phyloP scores from a whole-genome alignment of 2,113 vertebrate genomes.

The Zosterops hypoxanthus region DNA sequence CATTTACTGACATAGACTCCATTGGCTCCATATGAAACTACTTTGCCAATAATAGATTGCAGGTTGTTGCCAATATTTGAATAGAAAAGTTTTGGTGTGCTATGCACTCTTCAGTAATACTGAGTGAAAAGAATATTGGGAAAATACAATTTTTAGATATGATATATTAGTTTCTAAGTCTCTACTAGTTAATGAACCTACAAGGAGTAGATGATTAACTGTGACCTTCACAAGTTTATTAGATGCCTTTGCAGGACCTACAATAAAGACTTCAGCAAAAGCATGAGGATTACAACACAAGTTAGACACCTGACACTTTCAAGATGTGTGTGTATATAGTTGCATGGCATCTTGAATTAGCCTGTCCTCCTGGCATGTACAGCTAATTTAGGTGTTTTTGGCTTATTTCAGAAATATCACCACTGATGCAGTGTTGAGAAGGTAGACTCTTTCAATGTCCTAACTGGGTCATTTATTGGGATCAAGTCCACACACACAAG shows the following conservation, averaged over 20 bases:
- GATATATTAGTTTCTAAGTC: not conserved
- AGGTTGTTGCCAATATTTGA: not conserved
- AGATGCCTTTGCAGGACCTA: not conserved
- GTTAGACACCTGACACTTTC: not conserved
- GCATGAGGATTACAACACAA: not conserved
- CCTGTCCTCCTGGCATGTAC: not conserved
- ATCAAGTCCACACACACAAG: not conserved
- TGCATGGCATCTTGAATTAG: not conserved
- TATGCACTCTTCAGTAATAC: not conserved
- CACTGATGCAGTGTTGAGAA: not conserved
- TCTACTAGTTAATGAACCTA: not conserved
- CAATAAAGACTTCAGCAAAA: not conserved
- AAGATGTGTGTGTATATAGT: not conserved
- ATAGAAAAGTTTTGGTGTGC: not conserved
- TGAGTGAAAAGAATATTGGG: not conserved
- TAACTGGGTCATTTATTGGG: not conserved
- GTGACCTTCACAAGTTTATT: not conserved
- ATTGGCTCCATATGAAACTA: not conserved
- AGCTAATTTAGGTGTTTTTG: not conserved
- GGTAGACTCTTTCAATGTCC: not conserved
- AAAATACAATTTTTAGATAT: not conserved
- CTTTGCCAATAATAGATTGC: not conserved
- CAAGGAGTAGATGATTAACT: not conserved
- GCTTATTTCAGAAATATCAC: not conserved
- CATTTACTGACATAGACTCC: not conserved